Evolutionary conservation across 2,797 vertebrate genomes (phyloP).

Genomic region (Etheostoma nigrum): DNA sequence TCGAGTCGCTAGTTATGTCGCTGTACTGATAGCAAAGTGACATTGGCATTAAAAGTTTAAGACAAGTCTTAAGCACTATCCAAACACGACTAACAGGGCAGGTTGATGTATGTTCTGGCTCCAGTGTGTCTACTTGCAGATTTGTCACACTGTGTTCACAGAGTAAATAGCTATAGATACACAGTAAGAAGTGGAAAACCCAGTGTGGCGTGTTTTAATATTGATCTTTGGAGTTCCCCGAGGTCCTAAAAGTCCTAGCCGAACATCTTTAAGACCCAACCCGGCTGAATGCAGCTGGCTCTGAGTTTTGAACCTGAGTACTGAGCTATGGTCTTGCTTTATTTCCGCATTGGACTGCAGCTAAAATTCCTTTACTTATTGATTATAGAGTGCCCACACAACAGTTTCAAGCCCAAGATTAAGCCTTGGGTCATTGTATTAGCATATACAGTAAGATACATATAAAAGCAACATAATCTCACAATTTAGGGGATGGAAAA

Average conservation of each 20-base stretch:
- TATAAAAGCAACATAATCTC: not conserved
- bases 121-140: conserved; percentile 38
- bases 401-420: not conserved
- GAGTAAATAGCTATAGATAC: conserved; percentile 52
- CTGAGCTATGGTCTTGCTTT: not conserved
- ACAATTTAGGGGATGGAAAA: not conserved
- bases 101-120: conserved; percentile 34
- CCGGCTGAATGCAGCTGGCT: not conserved
- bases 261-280: not conserved
- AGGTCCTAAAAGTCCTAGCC: not conserved
- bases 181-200: conserved; percentile 36
- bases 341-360: not conserved
- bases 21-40: conserved; percentile 31
- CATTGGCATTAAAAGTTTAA: conserved; percentile 42
- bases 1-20: conserved; percentile 25
- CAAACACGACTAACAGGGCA: conserved; percentile 33
- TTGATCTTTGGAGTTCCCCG: not conserved
- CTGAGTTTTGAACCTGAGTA: not conserved
- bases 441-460: not conserved
- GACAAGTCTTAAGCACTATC: conserved; percentile 32
- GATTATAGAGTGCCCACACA: not conserved
- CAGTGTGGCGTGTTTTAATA: conserved; percentile 1
- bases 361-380: not conserved
- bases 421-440: not conserved
- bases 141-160: conserved; percentile 50